Evolutionary conservation across 2,113 vertebrate genomes (phyloP).

Genomic region (Ascaphus truei): DNA sequence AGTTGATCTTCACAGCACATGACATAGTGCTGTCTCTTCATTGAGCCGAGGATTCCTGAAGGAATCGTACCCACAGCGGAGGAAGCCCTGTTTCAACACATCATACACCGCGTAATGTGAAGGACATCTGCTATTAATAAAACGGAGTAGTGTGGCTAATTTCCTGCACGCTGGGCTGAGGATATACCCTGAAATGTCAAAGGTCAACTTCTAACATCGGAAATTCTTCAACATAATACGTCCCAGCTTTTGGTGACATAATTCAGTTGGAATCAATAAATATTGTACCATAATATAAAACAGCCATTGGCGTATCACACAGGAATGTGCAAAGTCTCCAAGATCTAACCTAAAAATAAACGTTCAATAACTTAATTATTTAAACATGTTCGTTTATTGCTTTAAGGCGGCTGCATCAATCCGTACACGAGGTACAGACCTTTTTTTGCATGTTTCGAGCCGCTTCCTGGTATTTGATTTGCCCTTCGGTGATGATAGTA

Average conservation of each 20-base stretch:
- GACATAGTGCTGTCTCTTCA: neutral
- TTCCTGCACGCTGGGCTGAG: constrained; percentile 21
- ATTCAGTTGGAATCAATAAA: constrained; percentile 33
- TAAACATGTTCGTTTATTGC: constrained; percentile 1
- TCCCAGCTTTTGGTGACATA: constrained; percentile 27
- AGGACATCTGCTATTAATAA: constrained; percentile 30
- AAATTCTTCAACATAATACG: constrained; percentile 32
- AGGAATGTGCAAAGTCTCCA: constrained; percentile 20
- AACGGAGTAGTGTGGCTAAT: constrained; percentile 17
- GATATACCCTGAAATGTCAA: constrained; percentile 22
- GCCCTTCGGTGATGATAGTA: too few relatives aligned
- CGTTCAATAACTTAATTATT: neutral
- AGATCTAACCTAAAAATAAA: constrained; percentile 28
- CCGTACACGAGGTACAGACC: neutral
- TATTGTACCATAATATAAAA: constrained; percentile 22
- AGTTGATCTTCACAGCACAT: neutral
- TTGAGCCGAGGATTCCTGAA: neutral
- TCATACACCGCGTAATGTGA: neutral
- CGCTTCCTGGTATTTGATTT: neutral
- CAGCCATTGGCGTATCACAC: constrained; percentile 10
- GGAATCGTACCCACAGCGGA: neutral
- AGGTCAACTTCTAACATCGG: constrained; percentile 33
- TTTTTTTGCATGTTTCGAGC: neutral
- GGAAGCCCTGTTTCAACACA: neutral
- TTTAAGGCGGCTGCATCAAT: neutral